A percentile compares a stretch with the other conserved stretches of the same genome.
Evolutionary conservation across 2,113 vertebrate species (phyloP).

Genomic region (Pedionomus torquatus): DNA sequence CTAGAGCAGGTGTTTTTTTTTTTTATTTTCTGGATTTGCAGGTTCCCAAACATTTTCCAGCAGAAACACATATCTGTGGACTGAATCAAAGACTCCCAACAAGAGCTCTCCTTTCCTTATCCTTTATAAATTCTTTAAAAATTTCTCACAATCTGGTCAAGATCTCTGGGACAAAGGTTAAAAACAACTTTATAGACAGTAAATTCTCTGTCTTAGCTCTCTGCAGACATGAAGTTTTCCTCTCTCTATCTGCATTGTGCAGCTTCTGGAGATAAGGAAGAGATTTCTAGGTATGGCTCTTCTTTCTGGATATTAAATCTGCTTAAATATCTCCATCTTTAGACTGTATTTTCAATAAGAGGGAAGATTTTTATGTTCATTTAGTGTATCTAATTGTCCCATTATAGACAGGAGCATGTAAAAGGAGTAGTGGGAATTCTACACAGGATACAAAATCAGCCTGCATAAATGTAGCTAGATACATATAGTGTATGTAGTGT

Average conservation of each 20-base stretch:
- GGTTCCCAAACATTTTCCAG: not conserved
- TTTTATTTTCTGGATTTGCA: not conserved
- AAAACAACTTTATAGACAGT: not conserved
- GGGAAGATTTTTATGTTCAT: not conserved
- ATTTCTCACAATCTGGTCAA: not conserved
- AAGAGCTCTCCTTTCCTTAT: not conserved
- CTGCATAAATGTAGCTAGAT: not conserved
- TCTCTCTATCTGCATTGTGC: not conserved
- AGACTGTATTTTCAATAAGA: conserved; percentile 1
- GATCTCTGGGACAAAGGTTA: not conserved
- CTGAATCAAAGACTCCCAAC: not conserved
- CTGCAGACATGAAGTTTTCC: not conserved
- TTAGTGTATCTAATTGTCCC: not conserved
- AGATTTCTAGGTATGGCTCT: not conserved
- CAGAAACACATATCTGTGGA: not conserved
- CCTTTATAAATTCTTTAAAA: not conserved
- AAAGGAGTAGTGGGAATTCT: conserved; percentile 22
- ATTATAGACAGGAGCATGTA: not conserved
- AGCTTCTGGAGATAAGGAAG: conserved; percentile 4
- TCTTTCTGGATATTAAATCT: conserved; percentile 7
- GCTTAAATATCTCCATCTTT: not conserved
- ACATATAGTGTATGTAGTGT: not conserved
- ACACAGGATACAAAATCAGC: not conserved
- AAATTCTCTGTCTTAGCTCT: not conserved
- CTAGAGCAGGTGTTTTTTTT: not conserved